Base-by-base conservation (phyloP, 2,888 invertebrate species). In the Sphaerophoria rueppellii region DNA sequence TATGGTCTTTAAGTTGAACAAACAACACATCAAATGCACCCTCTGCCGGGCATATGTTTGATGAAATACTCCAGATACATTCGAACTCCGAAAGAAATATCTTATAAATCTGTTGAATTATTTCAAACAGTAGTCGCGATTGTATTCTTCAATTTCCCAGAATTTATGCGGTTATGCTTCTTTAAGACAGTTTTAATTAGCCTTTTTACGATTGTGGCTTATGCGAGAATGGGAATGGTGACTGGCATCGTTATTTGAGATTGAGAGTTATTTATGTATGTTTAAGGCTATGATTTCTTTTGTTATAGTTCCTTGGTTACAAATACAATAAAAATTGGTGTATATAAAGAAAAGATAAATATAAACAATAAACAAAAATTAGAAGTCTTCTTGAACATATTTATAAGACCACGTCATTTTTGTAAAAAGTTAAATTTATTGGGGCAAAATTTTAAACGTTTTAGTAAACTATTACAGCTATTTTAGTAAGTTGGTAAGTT, bases 131-230 rank as follows among this genome's bases (percentile, higher is more conserved):
- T 90, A 89, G 63, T 61, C 48, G 83, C 86, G 89, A 89, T 90
- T 91, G 91, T 91, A 88, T 89, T 90, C 89, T 88, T 82, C 89
- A 89, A 91, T 91, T 91, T 91, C 91, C 91, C 91, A 91, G 91
- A 91, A 91, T 91, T 91, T 90, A 91, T 90, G 67, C 67, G 90
- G 89, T 89, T 89, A 90, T 90, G 89, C 89, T 89, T 89, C 88
- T 88, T 88, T 88, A 90, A 91, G 89, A 88, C 89, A 89, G 89
- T 91, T 89, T 91, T 91, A 91, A 91, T 91, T 90, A 90, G 89
- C 90, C 91, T 89, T 91, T 90, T 91, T 90, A 90, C 90, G 88
- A 87, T 86, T 76, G 24, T 61, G 76, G 65, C 58, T 34, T 80
- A 46, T 58, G 65, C 32, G 65, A 70, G 70, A 79, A 6, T 63